Evolutionary conservation across 2,888 invertebrate species (phyloP).

Genomic region (Glaucopsyche alexis): DNA sequence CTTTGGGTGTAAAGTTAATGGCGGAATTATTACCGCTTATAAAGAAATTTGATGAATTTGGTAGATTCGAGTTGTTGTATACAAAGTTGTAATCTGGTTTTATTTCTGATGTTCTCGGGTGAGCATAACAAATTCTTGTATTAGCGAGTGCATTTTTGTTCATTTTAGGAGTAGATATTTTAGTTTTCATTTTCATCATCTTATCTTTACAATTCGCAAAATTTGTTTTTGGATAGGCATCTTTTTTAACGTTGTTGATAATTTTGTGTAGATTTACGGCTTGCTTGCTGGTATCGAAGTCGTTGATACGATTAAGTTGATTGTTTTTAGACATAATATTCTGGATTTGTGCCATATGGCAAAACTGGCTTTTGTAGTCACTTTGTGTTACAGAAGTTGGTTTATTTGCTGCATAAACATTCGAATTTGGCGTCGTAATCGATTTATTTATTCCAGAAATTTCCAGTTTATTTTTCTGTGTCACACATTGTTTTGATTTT

Average conservation of each 20-base stretch:
- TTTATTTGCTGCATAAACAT: neutral
- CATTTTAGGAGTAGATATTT: neutral
- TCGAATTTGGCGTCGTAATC: neutral
- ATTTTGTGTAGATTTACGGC: neutral
- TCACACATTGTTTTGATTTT: slow-evolving; percentile 51
- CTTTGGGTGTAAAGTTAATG: neutral
- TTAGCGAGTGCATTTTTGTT: neutral
- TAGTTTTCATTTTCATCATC: neutral
- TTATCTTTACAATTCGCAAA: neutral
- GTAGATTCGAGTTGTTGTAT: neutral
- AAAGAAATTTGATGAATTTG: neutral
- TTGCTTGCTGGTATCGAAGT: neutral
- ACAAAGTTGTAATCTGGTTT: neutral
- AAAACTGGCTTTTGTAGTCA: neutral
- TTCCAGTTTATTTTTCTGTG: slow-evolving; percentile 42
- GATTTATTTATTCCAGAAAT: slow-evolving; percentile 40
- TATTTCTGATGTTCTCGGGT: neutral
- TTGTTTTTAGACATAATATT: neutral
- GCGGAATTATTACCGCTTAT: slow-evolving; percentile 4
- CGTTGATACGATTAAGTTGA: neutral
- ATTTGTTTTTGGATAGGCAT: neutral
- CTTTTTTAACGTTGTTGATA: slow-evolving; percentile 2
- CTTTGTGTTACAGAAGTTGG: neutral
- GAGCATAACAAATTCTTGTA: neutral
- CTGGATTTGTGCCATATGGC: neutral